Base-by-base conservation (phyloP, 2,888 invertebrate species). In the Trileptium ribeirensis region DNA sequence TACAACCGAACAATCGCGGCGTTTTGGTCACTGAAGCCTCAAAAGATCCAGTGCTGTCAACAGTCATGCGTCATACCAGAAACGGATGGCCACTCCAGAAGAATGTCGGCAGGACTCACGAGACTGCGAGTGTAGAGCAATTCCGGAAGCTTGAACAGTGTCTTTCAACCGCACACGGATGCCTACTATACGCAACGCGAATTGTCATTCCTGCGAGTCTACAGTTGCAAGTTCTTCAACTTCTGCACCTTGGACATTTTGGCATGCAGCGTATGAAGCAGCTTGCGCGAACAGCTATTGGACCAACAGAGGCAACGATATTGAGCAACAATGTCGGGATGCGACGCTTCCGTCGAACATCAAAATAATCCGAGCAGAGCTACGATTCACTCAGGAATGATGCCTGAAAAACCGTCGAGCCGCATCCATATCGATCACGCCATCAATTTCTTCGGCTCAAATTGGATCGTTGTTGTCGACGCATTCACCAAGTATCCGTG, bases 351-450 rank as follows among this genome's bases (percentile, higher is more conserved):
- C n/a, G 37, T 40, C 40, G n/a, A 82, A 81, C 8, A 39, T 29
- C 67, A 33, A 34, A 19, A n/a, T 83, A 37, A 51, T 15, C 51
- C 51, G 8, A 24, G 8, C 51, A 81, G 74, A 29, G 83, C 85
- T n/a, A 83, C 85, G 0, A 67, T 86, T 15, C 85, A 86, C 67
- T 84, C 84, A 2, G 87, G 85, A 86, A 82, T 83, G 74, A 83
- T 79, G 67, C 86, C 86, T 8, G 79, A 78, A 19, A 81, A 81
- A 38, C 84, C 85, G n/a, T 87, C 85, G 86, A 80, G 80, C 19
- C 79, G 86, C 8, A 19, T 87, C 0, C 86, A 86, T 64, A 70
- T 86, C 31, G 86, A 87, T 78, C 85, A 83, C 79, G 86, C 86
- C n/a, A 85, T 84, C 33, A 84, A 82, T 40, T 80, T 83, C 51